Evolutionary conservation across 2,113 vertebrate genomes (phyloP), one percentile per base, ranked within the genome.

Genomic region (Neodontobutis hainanensis): DNA sequence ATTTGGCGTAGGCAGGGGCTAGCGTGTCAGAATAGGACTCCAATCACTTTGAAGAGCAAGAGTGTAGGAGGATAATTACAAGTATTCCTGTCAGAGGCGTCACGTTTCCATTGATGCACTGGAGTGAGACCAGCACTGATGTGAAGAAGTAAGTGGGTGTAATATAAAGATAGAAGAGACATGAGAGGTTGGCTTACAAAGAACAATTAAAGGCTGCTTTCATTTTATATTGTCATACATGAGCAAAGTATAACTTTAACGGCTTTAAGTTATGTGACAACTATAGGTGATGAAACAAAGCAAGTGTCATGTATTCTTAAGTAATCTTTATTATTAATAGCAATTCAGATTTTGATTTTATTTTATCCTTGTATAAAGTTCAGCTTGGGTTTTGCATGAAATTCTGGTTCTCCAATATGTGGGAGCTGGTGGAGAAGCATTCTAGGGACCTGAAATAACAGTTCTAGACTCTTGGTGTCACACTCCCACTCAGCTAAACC

Each of bases 31-130:
- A 73, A 63, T 45, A 52, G 51, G 50, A 75, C 68, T 73, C 87
- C 84, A 86, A 89, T 88, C 78, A 65, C 53, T 60, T 78, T 45
- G 12, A 45, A 65, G 73, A 78, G 81, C 66, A 34, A 36, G 36
- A 14, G 81, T 43, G 88, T 87, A 84, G 87, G 88, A 77, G 77
- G 76, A 81, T 88, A 88, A 90, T 90, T 88, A 87, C 78, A 84
- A 85, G 81, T 89, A 80, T 86, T 89, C 75, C 83, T 87, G 85
- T 89, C 86, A 82, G 79, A 70, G 78, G 71, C 84, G 60, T 85
- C 85, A 86, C 74, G 64, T 83, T 85, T 38, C 75, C 77, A 84
- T 82, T 88, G 87, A 90, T 84, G 85, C 87, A 78, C 68, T 75
- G 79, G 75, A 87, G 78, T 73, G 82, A 84, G 82, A 88, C 76